Base-by-base conservation (phyloP, 2,888 invertebrate genomes). In the Ptilodon capucinus region DNA sequence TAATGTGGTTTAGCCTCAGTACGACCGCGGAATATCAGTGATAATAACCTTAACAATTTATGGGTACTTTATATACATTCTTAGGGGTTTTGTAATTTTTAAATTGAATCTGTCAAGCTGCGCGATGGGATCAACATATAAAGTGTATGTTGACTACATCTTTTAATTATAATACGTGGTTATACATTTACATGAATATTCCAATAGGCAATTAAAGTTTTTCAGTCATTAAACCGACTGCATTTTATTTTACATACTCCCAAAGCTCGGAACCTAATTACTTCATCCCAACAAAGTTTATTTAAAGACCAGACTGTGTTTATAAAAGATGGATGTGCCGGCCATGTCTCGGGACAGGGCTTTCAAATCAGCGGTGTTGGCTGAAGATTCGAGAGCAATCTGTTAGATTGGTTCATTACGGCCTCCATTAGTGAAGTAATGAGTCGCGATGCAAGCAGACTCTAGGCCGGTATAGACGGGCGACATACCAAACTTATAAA, bases 361-460 rank as follows among this genome's bases (percentile, higher is more conserved):
- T 88, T 87, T 87, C 86, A 86, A 88, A 88, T 88, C 84, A 87
- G 84, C 76, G 76, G 78, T 79, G 79, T 77, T 78, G 79, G 84
- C 73, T 80, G 80, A 85, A 87, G 87, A 86, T 90, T 88, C 79
- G 81, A 85, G 86, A 84, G 88, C 90, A 90, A 89, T 89, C 89
- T 84, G 86, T 87, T 90, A 87, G 89, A 90, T 90, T 90, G 88
- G 88, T 86, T 89, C 88, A 90, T 89, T 87, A 88, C 81, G 76
- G 79, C 79, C 80, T 83, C 86, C 89, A 88, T 89, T 90, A 88
- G 86, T 81, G 78, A 71, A 89, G 88, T 89, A 88, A 89, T 89
- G 87, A 90, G 87, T 85, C 87, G 90, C 86, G 86, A 86, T 90
- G 86, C 85, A 89, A 78, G 80, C 71, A 70, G 79, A 67, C 71